These are phyloP conservation scores for Squalus acanthias DNA, from an alignment of 2,797 vertebrate species.

Conservation along the genomic window DNA sequence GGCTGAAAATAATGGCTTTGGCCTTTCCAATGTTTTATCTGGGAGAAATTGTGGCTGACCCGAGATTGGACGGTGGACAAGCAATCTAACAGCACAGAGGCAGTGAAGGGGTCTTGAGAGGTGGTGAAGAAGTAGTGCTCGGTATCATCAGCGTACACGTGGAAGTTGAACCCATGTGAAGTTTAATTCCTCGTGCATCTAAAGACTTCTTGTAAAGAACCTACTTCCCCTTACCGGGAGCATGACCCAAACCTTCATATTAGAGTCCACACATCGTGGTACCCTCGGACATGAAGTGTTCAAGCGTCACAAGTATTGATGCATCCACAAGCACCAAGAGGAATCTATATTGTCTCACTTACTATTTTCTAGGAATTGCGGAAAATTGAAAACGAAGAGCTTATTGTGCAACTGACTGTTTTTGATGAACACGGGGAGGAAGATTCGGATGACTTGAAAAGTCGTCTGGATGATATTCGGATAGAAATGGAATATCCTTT, in stretches of 20 bases:
- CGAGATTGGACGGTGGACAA: not conserved
- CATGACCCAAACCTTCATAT: not conserved
- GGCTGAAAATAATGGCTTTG: not conserved
- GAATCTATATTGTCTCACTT: not conserved
- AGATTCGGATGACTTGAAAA: slow-evolving; percentile 76
- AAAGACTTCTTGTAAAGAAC: not conserved
- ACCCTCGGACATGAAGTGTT: not conserved
- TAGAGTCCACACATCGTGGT: not conserved
- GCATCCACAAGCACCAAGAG: not conserved
- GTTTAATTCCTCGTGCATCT: not conserved
- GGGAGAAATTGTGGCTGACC: not conserved
- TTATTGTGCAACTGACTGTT: slow-evolving; percentile 72
- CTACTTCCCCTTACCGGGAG: not conserved
- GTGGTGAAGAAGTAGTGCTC: not conserved
- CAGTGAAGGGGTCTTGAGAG: not conserved
- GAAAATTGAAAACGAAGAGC: slow-evolving; percentile 79
- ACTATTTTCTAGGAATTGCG: slow-evolving; percentile 64
- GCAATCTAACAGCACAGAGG: not conserved
- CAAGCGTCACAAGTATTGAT: not conserved
- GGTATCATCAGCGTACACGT: not conserved
- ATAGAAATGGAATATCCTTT: slow-evolving; percentile 96
- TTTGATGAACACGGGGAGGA: slow-evolving; percentile 85
- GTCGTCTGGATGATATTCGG: slow-evolving; percentile 77
- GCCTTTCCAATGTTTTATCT: not conserved
- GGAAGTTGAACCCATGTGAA: not conserved